phyloP scores from a whole-genome alignment of 2,113 vertebrate species.

The Psophia crepitans region DNA sequence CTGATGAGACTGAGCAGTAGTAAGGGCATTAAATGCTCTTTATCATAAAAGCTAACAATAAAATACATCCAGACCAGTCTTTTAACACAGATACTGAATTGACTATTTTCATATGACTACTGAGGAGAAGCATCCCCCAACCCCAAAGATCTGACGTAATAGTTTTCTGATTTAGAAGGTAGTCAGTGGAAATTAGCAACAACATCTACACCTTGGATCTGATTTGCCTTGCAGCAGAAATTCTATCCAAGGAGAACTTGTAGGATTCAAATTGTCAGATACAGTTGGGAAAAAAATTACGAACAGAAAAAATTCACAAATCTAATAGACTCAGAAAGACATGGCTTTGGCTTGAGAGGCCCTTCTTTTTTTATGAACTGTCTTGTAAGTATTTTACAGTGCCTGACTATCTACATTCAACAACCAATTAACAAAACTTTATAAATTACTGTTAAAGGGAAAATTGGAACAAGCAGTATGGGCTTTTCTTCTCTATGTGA shows the following conservation, averaged over 20 bases:
- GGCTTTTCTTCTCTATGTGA: background rate
- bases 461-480: slow-evolving; percentile 4
- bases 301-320: background rate
- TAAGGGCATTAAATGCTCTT: background rate
- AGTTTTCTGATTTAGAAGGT: background rate
- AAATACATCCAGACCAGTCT: background rate
- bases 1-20: background rate
- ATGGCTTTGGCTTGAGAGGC: background rate
- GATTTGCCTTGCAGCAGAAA: background rate
- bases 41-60: background rate
- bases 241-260: background rate
- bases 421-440: slow-evolving; percentile 22
- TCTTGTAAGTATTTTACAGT: background rate
- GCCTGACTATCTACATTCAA: background rate
- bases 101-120: background rate
- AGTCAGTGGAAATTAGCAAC: background rate
- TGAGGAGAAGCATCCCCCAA: background rate
- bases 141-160: background rate
- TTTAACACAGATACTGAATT: background rate
- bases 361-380: background rate
- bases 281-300: background rate
- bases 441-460: background rate
- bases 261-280: background rate
- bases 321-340: background rate
- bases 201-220: background rate